Percentiles rank a stretch among this genome's conserved stretches.
Evolutionary conservation across 2,888 invertebrate species (phyloP).

Genomic region (Eurois occulta): DNA sequence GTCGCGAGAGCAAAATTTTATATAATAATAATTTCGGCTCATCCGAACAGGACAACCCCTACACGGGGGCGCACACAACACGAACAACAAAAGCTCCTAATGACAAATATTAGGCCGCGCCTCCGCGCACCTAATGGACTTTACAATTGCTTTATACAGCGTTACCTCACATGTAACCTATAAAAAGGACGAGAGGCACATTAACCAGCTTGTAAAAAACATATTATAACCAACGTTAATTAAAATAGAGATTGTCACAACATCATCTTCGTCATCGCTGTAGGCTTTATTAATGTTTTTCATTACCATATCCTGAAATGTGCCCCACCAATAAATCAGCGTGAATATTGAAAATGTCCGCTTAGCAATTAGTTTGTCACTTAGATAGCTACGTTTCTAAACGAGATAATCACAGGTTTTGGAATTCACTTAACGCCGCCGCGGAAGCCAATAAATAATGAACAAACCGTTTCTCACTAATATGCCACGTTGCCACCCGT

Average conservation of each 20-base stretch:
- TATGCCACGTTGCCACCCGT: constrained; percentile 84
- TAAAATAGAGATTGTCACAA: constrained; percentile 16
- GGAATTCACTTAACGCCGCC: constrained; percentile 68
- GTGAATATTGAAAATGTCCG: constrained; percentile 47
- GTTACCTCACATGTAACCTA: constrained; percentile 78
- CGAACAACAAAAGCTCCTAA: constrained; percentile 85
- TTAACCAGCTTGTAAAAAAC: constrained; percentile 71
- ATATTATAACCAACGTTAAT: constrained; percentile 33
- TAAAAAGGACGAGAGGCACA: constrained; percentile 77
- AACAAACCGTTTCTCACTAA: constrained; percentile 83
- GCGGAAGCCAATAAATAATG: constrained; percentile 82
- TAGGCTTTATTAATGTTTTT: constrained; percentile 8
- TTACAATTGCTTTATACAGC: constrained; percentile 83
- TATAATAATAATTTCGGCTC: constrained; percentile 84
- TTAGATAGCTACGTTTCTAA: constrained; percentile 54
- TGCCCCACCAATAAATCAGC: constrained; percentile 22
- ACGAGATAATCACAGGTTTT: constrained; percentile 72
- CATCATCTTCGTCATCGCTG: not conserved
- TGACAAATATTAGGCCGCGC: constrained; percentile 86
- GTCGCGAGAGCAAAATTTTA: constrained; percentile 80
- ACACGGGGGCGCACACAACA: constrained; percentile 76
- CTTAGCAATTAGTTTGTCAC: constrained; percentile 58
- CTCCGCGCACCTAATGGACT: constrained; percentile 85
- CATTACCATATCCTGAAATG: constrained; percentile 18
- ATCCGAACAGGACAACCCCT: constrained; percentile 78